phyloP scores from a whole-genome alignment of 1,140 invertebrate species.

The Babylonia areolata region DNA sequence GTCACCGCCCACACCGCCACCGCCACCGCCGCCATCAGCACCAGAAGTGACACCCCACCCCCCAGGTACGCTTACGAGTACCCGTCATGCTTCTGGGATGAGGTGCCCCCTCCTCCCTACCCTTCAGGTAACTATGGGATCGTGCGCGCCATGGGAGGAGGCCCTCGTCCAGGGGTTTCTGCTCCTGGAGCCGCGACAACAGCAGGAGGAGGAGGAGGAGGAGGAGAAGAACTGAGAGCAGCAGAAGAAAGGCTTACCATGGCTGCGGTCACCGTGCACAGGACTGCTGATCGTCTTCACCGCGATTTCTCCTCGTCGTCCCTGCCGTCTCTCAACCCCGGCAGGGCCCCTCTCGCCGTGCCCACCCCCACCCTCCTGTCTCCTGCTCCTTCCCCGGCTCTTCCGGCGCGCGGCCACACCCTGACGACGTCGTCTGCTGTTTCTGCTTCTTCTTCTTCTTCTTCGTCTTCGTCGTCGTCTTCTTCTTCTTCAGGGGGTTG shows the following conservation, averaged over 20 bases:
- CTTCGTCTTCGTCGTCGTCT: too few relatives aligned
- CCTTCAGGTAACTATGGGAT: not conserved
- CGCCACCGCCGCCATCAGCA: not conserved
- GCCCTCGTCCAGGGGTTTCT: constrained; percentile 10
- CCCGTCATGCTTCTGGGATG: constrained; percentile 39
- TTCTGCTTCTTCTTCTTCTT: not conserved
- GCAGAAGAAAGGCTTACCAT: too few relatives aligned
- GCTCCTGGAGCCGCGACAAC: too few relatives aligned
- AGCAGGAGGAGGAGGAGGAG: too few relatives aligned
- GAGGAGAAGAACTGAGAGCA: too few relatives aligned
- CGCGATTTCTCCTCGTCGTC: not conserved
- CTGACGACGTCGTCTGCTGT: not conserved
- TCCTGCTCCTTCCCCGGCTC: constrained; percentile 23
- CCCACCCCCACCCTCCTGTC: constrained; percentile 32
- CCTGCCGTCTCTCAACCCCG: constrained; percentile 9
- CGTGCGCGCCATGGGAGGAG: not conserved
- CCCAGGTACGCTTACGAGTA: constrained; percentile 34
- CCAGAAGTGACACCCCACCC: not conserved
- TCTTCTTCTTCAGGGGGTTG: not conserved
- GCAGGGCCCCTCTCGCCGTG: not conserved
- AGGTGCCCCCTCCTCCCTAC: constrained; percentile 38
- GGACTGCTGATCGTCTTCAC: too few relatives aligned
- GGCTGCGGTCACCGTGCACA: not conserved
- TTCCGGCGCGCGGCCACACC: not conserved
- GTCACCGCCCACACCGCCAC: not conserved